phyloP scores from a whole-genome alignment of 2,888 invertebrate species.

The Eupithecia subumbrata region DNA sequence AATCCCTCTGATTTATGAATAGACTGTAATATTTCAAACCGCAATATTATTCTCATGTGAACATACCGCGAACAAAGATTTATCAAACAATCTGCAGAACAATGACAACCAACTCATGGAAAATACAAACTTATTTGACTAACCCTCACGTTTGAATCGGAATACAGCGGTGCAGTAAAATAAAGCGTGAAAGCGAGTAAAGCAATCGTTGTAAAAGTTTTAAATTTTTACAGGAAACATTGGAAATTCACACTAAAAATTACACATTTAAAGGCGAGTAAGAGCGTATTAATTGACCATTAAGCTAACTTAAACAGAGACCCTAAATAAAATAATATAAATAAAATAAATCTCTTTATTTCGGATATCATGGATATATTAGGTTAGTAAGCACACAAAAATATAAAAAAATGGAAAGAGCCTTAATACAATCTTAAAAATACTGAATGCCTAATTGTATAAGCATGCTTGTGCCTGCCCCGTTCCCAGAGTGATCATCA shows the following conservation, averaged over 20 bases:
- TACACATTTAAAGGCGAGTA: background rate
- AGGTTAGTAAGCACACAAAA: too few species aligned
- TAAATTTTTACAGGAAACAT: background rate
- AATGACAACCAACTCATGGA: conserved; percentile 12
- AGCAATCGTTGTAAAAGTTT: background rate
- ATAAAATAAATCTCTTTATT: too few species aligned
- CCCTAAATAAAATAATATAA: too few species aligned
- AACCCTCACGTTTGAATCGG: conserved; percentile 12
- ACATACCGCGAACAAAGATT: conserved; percentile 10
- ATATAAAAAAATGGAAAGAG: too few species aligned
- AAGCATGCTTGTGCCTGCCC: too few species aligned
- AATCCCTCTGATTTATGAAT: conserved; percentile 6
- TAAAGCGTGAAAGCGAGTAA: background rate
- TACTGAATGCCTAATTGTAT: too few species aligned
- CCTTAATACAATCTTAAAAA: too few species aligned
- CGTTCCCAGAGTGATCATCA: too few species aligned
- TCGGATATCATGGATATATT: too few species aligned
- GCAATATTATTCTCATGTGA: conserved; percentile 6
- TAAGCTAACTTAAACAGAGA: background rate
- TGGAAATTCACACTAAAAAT: background rate
- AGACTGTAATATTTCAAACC: conserved; percentile 6
- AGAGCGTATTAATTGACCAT: background rate
- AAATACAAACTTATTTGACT: conserved; percentile 16
- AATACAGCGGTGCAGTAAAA: background rate
- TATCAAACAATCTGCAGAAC: conserved; percentile 13